Percentiles rank a stretch among this genome's conserved stretches.
Conservation (phyloP, 2,797 vertebrate genomes). For the Hylomyscus alleni region DNA sequence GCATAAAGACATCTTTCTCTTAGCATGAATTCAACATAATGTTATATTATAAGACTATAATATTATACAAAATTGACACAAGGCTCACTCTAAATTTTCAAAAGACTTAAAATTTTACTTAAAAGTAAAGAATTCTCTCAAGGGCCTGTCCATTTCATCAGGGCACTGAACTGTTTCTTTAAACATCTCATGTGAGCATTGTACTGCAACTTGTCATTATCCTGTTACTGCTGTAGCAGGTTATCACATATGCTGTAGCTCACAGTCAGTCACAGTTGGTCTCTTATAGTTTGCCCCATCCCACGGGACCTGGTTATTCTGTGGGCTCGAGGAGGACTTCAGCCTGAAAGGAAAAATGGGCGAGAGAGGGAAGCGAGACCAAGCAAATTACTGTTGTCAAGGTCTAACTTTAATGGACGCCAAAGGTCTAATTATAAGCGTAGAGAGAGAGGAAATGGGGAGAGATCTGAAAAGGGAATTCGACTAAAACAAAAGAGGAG, state of each 20-base stretch:
- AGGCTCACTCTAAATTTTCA: neutral
- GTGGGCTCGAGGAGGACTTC: too few species aligned
- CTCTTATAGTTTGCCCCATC: too few species aligned
- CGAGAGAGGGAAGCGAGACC: too few species aligned
- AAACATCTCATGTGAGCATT: neutral
- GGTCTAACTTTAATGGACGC: too few species aligned
- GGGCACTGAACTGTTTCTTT: neutral
- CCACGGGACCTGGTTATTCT: too few species aligned
- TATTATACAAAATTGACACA: neutral
- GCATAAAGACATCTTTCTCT: neutral
- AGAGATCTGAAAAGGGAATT: too few species aligned
- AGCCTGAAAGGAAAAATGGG: too few species aligned
- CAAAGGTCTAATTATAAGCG: too few species aligned
- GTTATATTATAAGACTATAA: neutral
- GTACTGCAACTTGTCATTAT: neutral
- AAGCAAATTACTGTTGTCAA: too few species aligned
- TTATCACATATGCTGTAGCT: neutral
- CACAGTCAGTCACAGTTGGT: neutral
- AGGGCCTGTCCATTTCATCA: neutral
- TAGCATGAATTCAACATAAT: neutral
- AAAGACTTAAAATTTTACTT: neutral
- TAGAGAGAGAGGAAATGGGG: too few species aligned
- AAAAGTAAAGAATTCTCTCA: neutral
- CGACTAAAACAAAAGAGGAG: too few species aligned
- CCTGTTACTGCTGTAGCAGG: neutral